Base-by-base conservation (phyloP, 2,113 vertebrate species). In the Callipepla californica region DNA sequence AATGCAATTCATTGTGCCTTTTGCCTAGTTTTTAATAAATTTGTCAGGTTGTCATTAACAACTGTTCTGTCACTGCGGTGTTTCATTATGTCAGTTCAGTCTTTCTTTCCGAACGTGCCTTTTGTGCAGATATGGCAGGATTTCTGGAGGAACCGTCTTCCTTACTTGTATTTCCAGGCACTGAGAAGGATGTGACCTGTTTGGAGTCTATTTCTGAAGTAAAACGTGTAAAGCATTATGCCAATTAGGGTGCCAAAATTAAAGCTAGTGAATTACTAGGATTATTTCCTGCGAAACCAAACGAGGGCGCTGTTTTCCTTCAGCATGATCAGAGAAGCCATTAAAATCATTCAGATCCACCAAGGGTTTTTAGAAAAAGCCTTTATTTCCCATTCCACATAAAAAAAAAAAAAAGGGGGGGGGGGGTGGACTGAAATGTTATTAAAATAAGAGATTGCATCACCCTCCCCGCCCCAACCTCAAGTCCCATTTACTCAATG, bases 21-120 rank as follows among this genome's bases (percentile, higher is more conserved):
- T 95, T 93, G 66, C 92, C 92, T 96, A 78, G 83, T 97, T 98
- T 96, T 97, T 97, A 98, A 98, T 97, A 97, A 97, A 98, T 89
- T 94, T 90, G 42, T 92, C 20, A 30, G 70, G 70, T 92, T 95
- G 94, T 95, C 87, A 85, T 94, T 92, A 93, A 82, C 18, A 59
- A 65, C 22, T 32, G 28, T 3, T 80, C 26, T 22, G 34, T 63
- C 25, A 11, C 66, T 51, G 38, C 66, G 9, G 17, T 77, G 3
- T 70, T 87, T 86, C 3, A 16, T 79, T 32, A 76, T 21, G n/a
- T 51, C 13, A 16, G 13, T 73, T 87, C 58, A 79, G 30, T 40
- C n/a, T 40, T 91, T 78, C 61, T 74, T 91, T 78, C 61, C 70
- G n/a, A 69, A 13, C 1, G 6, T 18, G 58, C 6, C 21, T 8